Conservation (phyloP, 2,888 invertebrate genomes). For the Drosophila barbarae region DNA sequence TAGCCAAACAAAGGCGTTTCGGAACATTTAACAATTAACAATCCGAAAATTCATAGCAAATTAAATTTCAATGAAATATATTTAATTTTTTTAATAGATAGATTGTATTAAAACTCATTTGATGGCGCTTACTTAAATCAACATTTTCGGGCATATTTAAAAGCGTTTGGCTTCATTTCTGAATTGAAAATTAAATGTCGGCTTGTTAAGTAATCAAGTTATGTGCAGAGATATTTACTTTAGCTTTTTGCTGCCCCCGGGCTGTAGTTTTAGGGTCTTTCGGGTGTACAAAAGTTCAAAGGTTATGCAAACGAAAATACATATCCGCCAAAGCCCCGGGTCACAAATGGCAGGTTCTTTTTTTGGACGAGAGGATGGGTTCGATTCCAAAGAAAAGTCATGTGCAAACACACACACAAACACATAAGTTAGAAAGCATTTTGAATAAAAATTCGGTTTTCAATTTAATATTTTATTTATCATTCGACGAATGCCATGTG, state of each 20-base stretch:
- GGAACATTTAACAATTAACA: too few relatives aligned
- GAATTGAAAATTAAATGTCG: conserved; percentile 17
- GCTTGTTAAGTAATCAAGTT: conserved; percentile 24
- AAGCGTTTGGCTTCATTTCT: not conserved
- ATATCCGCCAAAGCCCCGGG: conserved; percentile 8
- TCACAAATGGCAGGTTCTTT: conserved; percentile 5
- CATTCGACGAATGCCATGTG: conserved; percentile 26
- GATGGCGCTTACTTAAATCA: conserved; percentile 9
- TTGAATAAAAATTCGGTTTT: conserved; percentile 51
- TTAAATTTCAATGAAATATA: not conserved
- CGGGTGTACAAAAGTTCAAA: conserved; percentile 46
- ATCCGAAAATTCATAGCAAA: not conserved
- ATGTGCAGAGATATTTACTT: conserved; percentile 51
- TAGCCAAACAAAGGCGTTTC: not conserved
- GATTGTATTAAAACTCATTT: not conserved
- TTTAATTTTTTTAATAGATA: not conserved
- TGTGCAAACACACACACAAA: conserved; percentile 23
- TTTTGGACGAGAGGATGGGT: too few relatives aligned
- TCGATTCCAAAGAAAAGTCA: conserved; percentile 35
- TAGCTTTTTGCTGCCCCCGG: conserved; percentile 37
- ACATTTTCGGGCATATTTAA: not conserved
- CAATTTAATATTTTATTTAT: conserved; percentile 68
- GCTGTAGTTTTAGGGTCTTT: conserved; percentile 62
- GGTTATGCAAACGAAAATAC: conserved; percentile 46
- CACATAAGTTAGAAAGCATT: conserved; percentile 47